phyloP scores from a whole-genome alignment of 2,113 vertebrate species.

The Seriola quinqueradiata region DNA sequence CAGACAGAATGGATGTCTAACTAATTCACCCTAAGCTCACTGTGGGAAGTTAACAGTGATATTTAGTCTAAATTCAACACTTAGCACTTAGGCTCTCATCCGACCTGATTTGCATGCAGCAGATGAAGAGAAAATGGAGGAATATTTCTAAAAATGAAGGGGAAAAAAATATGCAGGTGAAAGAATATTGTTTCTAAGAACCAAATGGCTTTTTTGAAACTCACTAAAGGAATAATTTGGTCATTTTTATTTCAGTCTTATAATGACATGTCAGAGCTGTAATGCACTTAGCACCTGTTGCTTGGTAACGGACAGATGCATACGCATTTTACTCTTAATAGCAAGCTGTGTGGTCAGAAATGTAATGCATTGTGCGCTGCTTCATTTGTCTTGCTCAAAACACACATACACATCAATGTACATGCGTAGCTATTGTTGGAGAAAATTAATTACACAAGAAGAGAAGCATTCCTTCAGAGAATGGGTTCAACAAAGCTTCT shows the following conservation, averaged over 20 bases:
- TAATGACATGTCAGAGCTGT: conserved; percentile 37
- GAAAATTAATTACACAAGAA: not conserved
- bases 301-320: conserved; percentile 67
- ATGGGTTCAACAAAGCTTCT: conserved; percentile 17
- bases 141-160: not conserved
- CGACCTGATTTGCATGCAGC: conserved; percentile 30
- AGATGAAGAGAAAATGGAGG: conserved; percentile 18
- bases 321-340: conserved; percentile 56
- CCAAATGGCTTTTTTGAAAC: conserved; percentile 16
- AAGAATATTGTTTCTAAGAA: not conserved
- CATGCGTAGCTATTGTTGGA: not conserved
- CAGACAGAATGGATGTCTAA: conserved; percentile 51
- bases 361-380: conserved; percentile 5
- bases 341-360: conserved; percentile 38
- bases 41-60: conserved; percentile 50
- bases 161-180: not conserved
- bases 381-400: conserved; percentile 22
- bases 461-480: conserved; percentile 10
- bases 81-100: conserved; percentile 22
- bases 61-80: conserved; percentile 51
- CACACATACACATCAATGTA: not conserved
- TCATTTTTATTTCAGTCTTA: conserved; percentile 37
- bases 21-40: conserved; percentile 58
- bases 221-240: conserved; percentile 20
- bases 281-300: conserved; percentile 67